Evolutionary conservation across 2,113 vertebrate genomes (phyloP), one percentile per base, ranked within the genome.

Genomic region (Formicarius rufipectus): DNA sequence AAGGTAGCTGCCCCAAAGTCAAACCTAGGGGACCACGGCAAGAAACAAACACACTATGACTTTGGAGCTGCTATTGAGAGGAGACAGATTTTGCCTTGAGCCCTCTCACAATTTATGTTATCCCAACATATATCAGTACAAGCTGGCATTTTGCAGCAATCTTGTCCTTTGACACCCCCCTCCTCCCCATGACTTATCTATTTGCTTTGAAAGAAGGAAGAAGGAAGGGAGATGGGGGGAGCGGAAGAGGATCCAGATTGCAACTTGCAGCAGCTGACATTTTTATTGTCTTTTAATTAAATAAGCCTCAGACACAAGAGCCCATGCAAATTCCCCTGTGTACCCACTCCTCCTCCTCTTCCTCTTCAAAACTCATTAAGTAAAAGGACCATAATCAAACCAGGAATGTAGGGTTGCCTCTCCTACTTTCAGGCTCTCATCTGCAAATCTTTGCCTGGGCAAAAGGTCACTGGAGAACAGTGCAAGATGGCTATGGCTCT

Each of bases 251-350:
- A 94, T 97, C 88, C 96, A 97, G 97, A 96, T 56, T 96, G 93
- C 96, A 98, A 95, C 95, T 95, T 96, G 96, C 68, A 75, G 93
- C 95, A 97, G 97, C 97, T 97, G 98, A 96, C 89, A 42, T 95
- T 96, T 97, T 98, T 97, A 98, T 97, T 97, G 95, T 97, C 92
- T 98, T 98, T 98, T 98, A 98, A 98, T 98, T 98, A 98, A 98
- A 98, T 97, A 96, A 97, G 94, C 66, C 87, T 91, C 85, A 96
- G 84, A 94, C 91, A 96, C 95, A 88, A 60, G 74, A 97, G 84
- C 64, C 90, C 87, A 95, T 94, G 88, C 68, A 74, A 88, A 96
- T 96, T 84, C 92, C 91, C 94, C 76, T 68, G 79, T 85, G 79
- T 76, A 62, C 60, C 44, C 49, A 56, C 62, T 91, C 81, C 79